Evolutionary conservation across 2,888 invertebrate species (phyloP).

Genomic region (Aplocera efformata): DNA sequence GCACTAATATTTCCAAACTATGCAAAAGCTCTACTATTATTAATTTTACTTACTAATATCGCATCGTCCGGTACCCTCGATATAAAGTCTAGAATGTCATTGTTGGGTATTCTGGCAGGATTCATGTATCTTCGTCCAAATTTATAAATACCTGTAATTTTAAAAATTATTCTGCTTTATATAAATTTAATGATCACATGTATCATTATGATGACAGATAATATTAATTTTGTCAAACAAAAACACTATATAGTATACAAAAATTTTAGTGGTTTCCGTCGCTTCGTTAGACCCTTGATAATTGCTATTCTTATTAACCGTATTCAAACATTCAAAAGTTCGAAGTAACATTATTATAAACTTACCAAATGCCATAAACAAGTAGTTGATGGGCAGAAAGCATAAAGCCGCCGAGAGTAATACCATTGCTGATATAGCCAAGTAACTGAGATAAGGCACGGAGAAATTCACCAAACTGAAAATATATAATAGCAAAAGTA

Average conservation of each 20-base stretch:
- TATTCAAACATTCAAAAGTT: no score
- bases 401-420: conserved; percentile 51
- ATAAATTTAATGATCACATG: conserved; percentile 3
- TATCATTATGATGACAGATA: no score
- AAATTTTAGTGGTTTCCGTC: no score
- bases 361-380: conserved; percentile 71
- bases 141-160: conserved; percentile 65
- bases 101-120: conserved; percentile 66
- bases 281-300: no score
- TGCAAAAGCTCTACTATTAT: neutral
- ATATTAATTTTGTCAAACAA: no score
- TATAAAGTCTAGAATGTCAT: conserved; percentile 67
- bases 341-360: neutral
- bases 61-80: conserved; percentile 68
- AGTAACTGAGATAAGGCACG: conserved; percentile 68
- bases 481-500: conserved; percentile 26
- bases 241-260: no score
- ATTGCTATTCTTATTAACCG: neutral
- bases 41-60: conserved; percentile 58
- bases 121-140: conserved; percentile 62
- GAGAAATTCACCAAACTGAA: conserved; percentile 66
- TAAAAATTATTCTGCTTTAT: neutral
- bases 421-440: conserved; percentile 53
- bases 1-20: no score
- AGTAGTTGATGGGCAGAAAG: conserved; percentile 62